Evolutionary conservation across 2,797 vertebrate genomes (phyloP), one percentile per base, ranked within the genome.

Genomic region (Anniella stebbinsi): DNA sequence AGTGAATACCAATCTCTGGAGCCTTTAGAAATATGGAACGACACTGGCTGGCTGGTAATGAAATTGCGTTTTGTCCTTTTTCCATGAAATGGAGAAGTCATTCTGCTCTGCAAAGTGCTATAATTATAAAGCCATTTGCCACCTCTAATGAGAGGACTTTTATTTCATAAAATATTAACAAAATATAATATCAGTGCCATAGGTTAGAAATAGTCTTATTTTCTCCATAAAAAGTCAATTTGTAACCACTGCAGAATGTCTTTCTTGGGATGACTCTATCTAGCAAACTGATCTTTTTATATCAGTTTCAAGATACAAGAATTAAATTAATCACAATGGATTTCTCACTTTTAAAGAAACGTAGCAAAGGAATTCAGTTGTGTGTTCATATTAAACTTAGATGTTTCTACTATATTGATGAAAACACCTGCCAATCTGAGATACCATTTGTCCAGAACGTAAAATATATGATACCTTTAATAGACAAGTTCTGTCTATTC

Each of bases 101-200:
- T 96, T 96, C 96, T 95, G 73, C 84, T 97, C 94, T 87, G 93
- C 51, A 94, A 97, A 97, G 95, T 96, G 95, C 95, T 97, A 93
- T 97, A 97, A 97, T 97, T 97, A 97, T 96, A 97, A 96, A 97
- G 95, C 96, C 96, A 97, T 97, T 97, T 97, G 93, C 95, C 92
- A 96, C 94, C 91, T 94, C 95, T 97, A 97, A 97, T 97, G 96
- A 96, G 96, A 97, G 93, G 93, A 97, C 96, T 97, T 97, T 95
- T 96, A 95, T 97, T 97, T 97, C 96, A 97, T 98, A 95, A 97
- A 98, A 97, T 98, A 97, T 97, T 98, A 97, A 97, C 96, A 97
- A 98, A 97, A 96, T 96, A 97, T 96, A 97, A 97, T 97, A 97
- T 97, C 93, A 23, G 95, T 96, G 96, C 96, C 96, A 96, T 97